Conservation (phyloP, 2,888 invertebrate species). For the Drosophila fungiperda region DNA sequence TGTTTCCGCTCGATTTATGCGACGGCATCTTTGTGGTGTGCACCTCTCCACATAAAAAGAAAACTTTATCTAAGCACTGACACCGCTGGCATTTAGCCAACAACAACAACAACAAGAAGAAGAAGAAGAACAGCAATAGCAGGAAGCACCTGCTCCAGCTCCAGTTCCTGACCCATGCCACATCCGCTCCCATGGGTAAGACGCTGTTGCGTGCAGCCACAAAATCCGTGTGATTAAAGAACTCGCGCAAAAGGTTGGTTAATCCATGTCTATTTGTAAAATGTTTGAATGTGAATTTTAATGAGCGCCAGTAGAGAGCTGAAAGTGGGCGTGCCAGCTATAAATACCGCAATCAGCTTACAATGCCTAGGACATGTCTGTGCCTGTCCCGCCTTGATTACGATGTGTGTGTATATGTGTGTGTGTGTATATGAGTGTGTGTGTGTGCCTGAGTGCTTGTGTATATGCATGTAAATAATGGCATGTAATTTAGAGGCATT, state of each 20-base stretch:
- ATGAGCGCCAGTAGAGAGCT: constrained; percentile 52
- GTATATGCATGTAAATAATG: constrained; percentile 46
- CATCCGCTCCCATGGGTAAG: constrained; percentile 19
- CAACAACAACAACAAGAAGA: neutral
- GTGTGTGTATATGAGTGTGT: constrained; percentile 15
- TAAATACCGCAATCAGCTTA: constrained; percentile 68
- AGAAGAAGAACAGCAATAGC: neutral
- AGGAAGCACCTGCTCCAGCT: constrained; percentile 2
- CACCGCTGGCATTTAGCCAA: constrained; percentile 34
- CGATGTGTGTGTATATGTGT: constrained; percentile 2
- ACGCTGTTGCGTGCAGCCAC: constrained; percentile 51
- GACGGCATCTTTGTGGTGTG: constrained; percentile 33
- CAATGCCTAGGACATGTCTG: constrained; percentile 30
- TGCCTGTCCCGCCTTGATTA: constrained; percentile 11
- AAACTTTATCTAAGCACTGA: constrained; percentile 37
- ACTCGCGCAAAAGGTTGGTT: constrained; percentile 59
- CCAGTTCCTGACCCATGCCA: neutral
- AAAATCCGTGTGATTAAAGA: constrained; percentile 69
- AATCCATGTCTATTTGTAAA: constrained; percentile 57
- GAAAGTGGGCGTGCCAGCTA: constrained; percentile 27
- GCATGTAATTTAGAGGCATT: constrained; percentile 42
- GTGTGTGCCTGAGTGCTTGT: constrained; percentile 10
- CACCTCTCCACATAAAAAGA: constrained; percentile 3
- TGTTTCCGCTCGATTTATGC: constrained; percentile 69
- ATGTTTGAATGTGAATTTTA: constrained; percentile 73